A percentile compares a stretch with the other conserved stretches of the same genome.
phyloP scores from a whole-genome alignment of 2,113 vertebrate species.

The Ictidomys tridecemlineatus region DNA sequence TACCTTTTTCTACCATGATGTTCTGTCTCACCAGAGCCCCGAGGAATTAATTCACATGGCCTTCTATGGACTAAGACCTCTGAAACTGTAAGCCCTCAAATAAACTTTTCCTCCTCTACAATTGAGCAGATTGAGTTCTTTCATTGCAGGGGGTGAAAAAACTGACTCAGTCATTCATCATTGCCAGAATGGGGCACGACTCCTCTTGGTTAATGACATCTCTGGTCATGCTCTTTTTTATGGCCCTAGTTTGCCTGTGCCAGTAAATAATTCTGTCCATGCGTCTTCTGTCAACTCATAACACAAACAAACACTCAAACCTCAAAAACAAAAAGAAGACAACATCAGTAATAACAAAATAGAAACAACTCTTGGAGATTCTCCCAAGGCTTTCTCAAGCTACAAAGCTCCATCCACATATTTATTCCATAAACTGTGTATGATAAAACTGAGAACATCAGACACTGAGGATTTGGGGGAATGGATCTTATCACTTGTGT shows the following conservation, averaged over 20 bases:
- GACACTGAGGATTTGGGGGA: no score
- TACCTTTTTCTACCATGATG: no score
- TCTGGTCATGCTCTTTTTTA: neutral
- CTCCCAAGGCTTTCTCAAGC: neutral
- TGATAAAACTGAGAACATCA: neutral
- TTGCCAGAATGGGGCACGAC: no score
- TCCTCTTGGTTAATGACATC: neutral
- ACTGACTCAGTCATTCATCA: neutral
- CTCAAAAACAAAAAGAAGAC: neutral
- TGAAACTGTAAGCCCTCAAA: no score
- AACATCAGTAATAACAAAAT: neutral
- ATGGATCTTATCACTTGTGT: neutral
- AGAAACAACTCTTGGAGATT: neutral
- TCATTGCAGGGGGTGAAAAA: no score
- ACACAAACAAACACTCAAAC: neutral
- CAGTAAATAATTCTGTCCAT: neutral
- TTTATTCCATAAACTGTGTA: neutral
- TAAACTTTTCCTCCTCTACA: no score
- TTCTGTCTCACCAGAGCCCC: no score
- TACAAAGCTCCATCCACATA: neutral
- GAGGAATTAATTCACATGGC: no score
- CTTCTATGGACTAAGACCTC: no score
- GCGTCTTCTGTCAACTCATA: neutral
- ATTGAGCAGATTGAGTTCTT: no score
- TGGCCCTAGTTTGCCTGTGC: neutral